Percentiles rank a stretch among this genome's conserved stretches.
phyloP scores from a whole-genome alignment of 2,113 vertebrate species.

The Capreolus pygargus region DNA sequence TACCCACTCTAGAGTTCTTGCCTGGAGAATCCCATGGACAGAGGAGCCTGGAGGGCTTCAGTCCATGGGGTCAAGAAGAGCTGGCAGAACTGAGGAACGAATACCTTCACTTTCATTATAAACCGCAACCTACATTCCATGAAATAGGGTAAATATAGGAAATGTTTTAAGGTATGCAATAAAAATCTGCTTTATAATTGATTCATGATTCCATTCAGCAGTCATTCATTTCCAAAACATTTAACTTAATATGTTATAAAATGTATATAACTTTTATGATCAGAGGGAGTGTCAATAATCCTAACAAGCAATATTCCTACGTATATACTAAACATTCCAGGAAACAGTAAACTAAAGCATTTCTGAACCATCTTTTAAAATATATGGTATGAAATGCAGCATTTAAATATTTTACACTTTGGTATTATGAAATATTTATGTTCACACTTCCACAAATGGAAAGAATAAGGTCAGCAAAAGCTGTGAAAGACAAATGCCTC shows the following conservation, averaged over 20 bases:
- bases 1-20: not conserved
- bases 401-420: slow-evolving; percentile 63
- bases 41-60: not conserved
- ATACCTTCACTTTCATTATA: not conserved
- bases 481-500: slow-evolving; percentile 19
- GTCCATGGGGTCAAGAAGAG: not conserved
- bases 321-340: not conserved
- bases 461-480: slow-evolving; percentile 33
- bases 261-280: not conserved
- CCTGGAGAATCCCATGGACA: not conserved
- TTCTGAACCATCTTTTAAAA: not conserved
- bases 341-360: not conserved
- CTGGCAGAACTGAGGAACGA: not conserved
- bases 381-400: slow-evolving; percentile 6
- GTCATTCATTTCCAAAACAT: not conserved
- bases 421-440: slow-evolving; percentile 58
- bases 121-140: not conserved
- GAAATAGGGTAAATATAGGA: not conserved
- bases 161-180: not conserved
- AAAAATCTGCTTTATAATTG: not conserved
- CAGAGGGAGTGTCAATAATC: not conserved
- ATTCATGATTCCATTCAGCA: not conserved
- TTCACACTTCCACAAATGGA: not conserved
- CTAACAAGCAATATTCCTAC: not conserved
- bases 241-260: not conserved